Evolutionary conservation across 1,140 invertebrate genomes (phyloP).

Genomic region (Trinorchestia longiramus): DNA sequence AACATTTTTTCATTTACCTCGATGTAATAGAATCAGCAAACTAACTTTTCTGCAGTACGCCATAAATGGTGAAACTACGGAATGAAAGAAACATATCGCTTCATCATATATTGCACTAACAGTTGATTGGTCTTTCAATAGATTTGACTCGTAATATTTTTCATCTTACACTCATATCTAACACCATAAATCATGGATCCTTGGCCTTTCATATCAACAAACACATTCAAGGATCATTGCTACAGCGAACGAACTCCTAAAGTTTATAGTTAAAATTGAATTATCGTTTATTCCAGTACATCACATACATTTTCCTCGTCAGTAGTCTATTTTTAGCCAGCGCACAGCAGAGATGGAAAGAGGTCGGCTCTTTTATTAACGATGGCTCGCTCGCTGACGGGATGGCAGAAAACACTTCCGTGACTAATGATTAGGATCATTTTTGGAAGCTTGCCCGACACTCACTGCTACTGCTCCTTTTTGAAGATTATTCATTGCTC

Average conservation of each 20-base stretch:
- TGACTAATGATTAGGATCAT: constrained; percentile 34
- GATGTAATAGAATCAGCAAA: too few relatives aligned
- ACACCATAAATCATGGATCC: not conserved
- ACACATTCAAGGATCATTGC: not conserved
- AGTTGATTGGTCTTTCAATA: not conserved
- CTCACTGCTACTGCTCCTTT: constrained; percentile 10
- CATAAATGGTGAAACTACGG: too few relatives aligned
- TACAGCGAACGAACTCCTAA: not conserved
- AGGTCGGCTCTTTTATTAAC: constrained; percentile 7
- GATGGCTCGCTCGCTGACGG: constrained; percentile 26
- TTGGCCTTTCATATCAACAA: not conserved
- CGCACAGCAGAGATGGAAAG: not conserved
- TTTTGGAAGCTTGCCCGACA: constrained; percentile 39
- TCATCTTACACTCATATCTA: not conserved
- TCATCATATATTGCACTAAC: too few relatives aligned
- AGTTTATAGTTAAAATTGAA: not conserved
- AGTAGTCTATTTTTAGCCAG: not conserved
- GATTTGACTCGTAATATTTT: not conserved
- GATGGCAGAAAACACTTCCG: constrained; percentile 45
- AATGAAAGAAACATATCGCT: too few relatives aligned
- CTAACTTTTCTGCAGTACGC: too few relatives aligned
- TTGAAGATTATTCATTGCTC: not conserved
- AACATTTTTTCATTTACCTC: too few relatives aligned
- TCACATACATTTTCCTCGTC: not conserved
- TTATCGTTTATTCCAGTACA: not conserved